These are phyloP conservation scores for Tiliqua scincoides DNA, from an alignment of 2,113 vertebrate genomes.

Conservation along the genomic window DNA sequence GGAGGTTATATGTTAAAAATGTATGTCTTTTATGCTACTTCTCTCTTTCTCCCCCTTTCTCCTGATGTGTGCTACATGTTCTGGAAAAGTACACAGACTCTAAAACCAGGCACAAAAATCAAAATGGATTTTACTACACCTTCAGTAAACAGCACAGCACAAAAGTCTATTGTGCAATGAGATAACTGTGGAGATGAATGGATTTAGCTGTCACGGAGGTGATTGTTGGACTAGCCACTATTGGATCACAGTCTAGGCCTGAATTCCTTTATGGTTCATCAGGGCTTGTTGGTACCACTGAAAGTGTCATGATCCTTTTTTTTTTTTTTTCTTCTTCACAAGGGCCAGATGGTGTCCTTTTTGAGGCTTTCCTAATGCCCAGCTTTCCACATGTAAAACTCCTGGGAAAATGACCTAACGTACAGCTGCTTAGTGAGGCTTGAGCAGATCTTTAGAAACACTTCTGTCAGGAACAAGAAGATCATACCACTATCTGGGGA, in stretches of 20 bases:
- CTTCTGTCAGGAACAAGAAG: conserved; percentile 83
- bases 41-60: conserved; percentile 8
- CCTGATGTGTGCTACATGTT: conserved; percentile 63
- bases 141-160: conserved; percentile 80
- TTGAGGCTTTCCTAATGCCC: conserved; percentile 97
- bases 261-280: conserved; percentile 98
- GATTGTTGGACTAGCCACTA: conserved; percentile 83
- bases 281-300: conserved; percentile 98
- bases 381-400: conserved; percentile 95
- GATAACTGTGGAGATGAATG: conserved; percentile 82
- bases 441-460: conserved; percentile 99
- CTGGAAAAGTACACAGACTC: conserved; percentile 68
- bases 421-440: conserved; percentile 99
- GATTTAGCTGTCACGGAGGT: conserved; percentile 83
- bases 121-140: conserved; percentile 77
- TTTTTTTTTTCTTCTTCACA: conserved; percentile 73
- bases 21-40: conserved; percentile 63
- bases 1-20: conserved; percentile 38
- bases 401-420: conserved; percentile 99
- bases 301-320: conserved; percentile 98
- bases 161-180: conserved; percentile 84
- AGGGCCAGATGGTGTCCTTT: conserved; percentile 99
- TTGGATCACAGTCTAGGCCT: conserved; percentile 84
- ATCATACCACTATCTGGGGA: conserved; percentile 74
- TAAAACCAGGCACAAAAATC: conserved; percentile 77